Base-by-base conservation (phyloP, 2,113 vertebrate genomes). In the Eudyptes chrysolophus region DNA sequence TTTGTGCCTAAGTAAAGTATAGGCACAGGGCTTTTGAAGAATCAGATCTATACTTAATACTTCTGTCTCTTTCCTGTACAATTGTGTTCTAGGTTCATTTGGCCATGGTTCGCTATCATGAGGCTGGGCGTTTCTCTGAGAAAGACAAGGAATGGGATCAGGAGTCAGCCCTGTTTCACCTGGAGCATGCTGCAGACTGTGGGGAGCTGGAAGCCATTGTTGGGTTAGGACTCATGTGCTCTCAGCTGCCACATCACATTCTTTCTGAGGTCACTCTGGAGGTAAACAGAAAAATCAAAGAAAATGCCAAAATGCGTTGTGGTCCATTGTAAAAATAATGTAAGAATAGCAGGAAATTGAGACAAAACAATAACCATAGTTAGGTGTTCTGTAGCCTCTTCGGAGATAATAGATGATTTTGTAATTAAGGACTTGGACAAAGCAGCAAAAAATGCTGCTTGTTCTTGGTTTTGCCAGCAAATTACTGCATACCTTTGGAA, bases 151-250 rank as follows among this genome's bases (percentile, higher is more conserved):
- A 98, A 1, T 99, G 99, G 99, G 99, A 99, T 77, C 98, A 96
- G 32, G 97, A 98, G 48, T 99, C 99, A 0, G 99, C 99, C 5
- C 75, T 99, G 92, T 99, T 99, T 94, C 99, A 99, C 93, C 98
- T 99, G 97, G 99, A 99, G 95, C 98, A 98, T 0, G 99, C 99
- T 0, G 99, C 99, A 2, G 98, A 99, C 97, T 99, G 99, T 10
- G 99, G 99, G 13, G 99, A 99, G 96, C 98, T 99, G 97, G 99
- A 99, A 94, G 99, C 99, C 97, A 99, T 99, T 0, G 98, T 99
- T 26, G 99, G 98, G 6, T 95, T 99, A 16, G 99, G 99, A 7
- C 99, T 99, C 92, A 99, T 99, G 97, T 99, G 94, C 60, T 97
- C 98, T 32, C 99, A 99, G 98, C 98, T 99, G 92, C 99, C 99